Base-by-base conservation (phyloP, 2,113 vertebrate species). In the Balaenoptera acutorostrata region DNA sequence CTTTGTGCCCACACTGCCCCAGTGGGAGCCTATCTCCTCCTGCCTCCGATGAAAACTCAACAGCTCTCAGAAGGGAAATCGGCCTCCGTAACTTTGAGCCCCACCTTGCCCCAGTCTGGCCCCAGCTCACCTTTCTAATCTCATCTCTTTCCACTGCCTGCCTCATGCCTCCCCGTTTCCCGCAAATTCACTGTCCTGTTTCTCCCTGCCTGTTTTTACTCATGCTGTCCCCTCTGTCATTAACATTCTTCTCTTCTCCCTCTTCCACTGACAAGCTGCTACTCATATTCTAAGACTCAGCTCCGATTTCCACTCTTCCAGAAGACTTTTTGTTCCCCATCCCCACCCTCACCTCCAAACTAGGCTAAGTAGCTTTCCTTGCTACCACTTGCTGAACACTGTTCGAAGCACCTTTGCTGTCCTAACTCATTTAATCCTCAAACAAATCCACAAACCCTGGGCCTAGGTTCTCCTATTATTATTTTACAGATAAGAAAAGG, bases 401-500 rank as follows among this genome's bases (percentile, higher is more conserved):
- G 15, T 89, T 90, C n/a, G 71, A 77, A 89, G 94, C 20, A 94
- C 29, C 52, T 90, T 39, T 82, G 36, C 59, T 72, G 29, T 41
- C 13, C 78, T 44, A 86, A 78, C 31, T n/a, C 61, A 27, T 87
- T 78, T 78, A 92, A 80, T 46, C 55, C 25, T 88, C 13, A 63
- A 61, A 25, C 59, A 61, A 21, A 77, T 52, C n/a, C 10, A 71
- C 57, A 80, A 83, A 84, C 11, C 84, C 25, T 64, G 36, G 68
- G 33, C 49, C 36, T 84, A 44, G 46, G 6, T 69, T 69, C 61
- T 74, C 55, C 68, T 44, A 17, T 89, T 78, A 41, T 75, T 83
- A 36, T 44, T 84, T 93, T 94, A 68, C 36, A 55, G 41, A 69
- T 81, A 90, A 90, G 52, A 92, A 93, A 87, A 75, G 64, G n/a